A percentile compares a stretch with the other conserved stretches of the same genome.
These are phyloP conservation scores for Agrotis clavis DNA, from an alignment of 2,888 invertebrate genomes.

Conservation along the genomic window DNA sequence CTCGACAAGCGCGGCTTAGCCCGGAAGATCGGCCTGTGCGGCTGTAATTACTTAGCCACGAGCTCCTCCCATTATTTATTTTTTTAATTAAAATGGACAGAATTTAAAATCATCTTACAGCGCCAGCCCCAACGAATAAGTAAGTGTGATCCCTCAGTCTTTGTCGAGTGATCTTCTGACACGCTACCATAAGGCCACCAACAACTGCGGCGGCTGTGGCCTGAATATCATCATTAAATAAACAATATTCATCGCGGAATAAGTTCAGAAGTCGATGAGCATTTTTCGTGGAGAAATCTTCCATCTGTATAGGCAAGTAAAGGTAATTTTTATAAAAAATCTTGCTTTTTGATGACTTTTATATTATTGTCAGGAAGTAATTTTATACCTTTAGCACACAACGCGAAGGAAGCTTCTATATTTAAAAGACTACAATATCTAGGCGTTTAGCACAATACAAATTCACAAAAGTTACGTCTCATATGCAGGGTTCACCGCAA, in stretches of 20 bases:
- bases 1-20: no score
- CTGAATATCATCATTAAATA: conserved; percentile 99
- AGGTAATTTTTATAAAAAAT: background rate
- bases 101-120: conserved; percentile 78
- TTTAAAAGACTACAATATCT: no score
- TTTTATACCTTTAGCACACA: no score
- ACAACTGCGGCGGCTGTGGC: conserved; percentile 98
- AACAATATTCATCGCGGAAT: conserved; percentile 96
- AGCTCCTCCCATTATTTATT: no score
- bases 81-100: background rate
- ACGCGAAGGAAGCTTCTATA: no score
- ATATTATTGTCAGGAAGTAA: no score
- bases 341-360: no score
- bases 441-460: no score
- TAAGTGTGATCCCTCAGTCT: conserved; percentile 95
- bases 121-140: conserved; percentile 97
- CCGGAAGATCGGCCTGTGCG: no score
- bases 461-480: no score
- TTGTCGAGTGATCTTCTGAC: conserved; percentile 92
- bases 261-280: conserved; percentile 97
- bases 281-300: conserved; percentile 92
- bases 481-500: background rate
- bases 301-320: conserved; percentile 33
- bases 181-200: conserved; percentile 95
- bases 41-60: no score